phyloP scores from a whole-genome alignment of 2,113 vertebrate species.

The Nibea coibor region DNA sequence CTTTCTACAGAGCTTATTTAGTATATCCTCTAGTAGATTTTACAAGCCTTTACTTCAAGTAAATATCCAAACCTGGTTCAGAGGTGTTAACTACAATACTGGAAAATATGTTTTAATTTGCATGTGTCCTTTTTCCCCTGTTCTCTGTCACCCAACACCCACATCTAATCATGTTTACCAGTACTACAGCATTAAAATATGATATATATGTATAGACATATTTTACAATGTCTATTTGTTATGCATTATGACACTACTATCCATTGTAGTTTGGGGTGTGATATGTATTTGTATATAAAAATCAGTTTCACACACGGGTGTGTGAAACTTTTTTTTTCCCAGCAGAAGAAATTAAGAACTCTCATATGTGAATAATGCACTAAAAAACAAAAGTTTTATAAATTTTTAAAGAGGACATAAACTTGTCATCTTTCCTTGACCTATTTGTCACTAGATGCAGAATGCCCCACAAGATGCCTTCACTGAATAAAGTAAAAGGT shows the following conservation, averaged over 20 bases:
- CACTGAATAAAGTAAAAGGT: constrained; percentile 62
- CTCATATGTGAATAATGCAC: not conserved
- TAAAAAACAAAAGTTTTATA: constrained; percentile 5
- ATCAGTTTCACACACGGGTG: not conserved
- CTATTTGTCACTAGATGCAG: constrained; percentile 76
- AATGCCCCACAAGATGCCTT: constrained; percentile 76
- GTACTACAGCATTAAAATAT: not conserved
- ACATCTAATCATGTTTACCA: not conserved
- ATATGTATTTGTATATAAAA: not conserved
- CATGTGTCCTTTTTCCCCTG: too few relatives aligned
- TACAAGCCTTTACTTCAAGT: not conserved
- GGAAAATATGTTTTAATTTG: too few relatives aligned
- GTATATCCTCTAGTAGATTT: not conserved
- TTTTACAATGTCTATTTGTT: not conserved
- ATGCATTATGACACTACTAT: not conserved
- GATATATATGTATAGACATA: too few relatives aligned
- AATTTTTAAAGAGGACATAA: constrained; percentile 49
- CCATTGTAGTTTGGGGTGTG: not conserved
- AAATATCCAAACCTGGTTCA: not conserved
- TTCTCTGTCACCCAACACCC: not conserved
- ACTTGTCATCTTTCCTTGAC: constrained; percentile 70
- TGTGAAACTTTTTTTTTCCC: not conserved
- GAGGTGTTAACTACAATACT: too few relatives aligned
- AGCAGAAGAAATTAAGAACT: not conserved
- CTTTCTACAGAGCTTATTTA: not conserved